These are phyloP conservation scores for Chlorospingus flavigularis DNA, from an alignment of 2,797 vertebrate species.

Conservation along the genomic window DNA sequence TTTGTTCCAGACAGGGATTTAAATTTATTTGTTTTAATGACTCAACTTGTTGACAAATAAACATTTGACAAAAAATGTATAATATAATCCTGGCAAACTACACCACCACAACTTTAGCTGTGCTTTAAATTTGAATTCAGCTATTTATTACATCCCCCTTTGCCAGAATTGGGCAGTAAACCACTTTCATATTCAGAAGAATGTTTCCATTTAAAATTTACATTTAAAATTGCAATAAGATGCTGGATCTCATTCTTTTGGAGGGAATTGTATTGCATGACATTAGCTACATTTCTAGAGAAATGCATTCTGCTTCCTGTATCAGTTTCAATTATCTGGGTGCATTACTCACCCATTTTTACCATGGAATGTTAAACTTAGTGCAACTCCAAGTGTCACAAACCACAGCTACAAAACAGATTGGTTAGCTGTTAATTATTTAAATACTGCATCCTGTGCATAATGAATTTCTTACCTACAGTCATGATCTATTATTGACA, in stretches of 20 bases:
- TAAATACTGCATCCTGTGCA: constrained; percentile 11
- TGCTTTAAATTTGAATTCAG: constrained; percentile 69
- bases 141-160: constrained; percentile 60
- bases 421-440: neutral
- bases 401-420: neutral
- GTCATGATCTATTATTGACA: constrained; percentile 5
- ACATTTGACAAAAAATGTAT: constrained; percentile 56
- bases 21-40: constrained; percentile 57
- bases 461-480: constrained; percentile 46
- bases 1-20: neutral
- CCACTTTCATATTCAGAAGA: constrained; percentile 68
- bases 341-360: constrained; percentile 29
- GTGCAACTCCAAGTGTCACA: constrained; percentile 15
- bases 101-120: constrained; percentile 53
- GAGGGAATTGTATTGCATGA: constrained; percentile 46
- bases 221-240: constrained; percentile 72
- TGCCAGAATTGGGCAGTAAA: constrained; percentile 72
- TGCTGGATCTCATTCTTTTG: constrained; percentile 50
- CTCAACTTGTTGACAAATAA: constrained; percentile 80
- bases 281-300: constrained; percentile 33
- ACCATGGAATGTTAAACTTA: neutral
- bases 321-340: constrained; percentile 29
- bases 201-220: constrained; percentile 77
- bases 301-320: constrained; percentile 15
- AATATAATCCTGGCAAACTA: constrained; percentile 61